phyloP scores from a whole-genome alignment of 2,113 vertebrate species.

The Tinamus guttatus region DNA sequence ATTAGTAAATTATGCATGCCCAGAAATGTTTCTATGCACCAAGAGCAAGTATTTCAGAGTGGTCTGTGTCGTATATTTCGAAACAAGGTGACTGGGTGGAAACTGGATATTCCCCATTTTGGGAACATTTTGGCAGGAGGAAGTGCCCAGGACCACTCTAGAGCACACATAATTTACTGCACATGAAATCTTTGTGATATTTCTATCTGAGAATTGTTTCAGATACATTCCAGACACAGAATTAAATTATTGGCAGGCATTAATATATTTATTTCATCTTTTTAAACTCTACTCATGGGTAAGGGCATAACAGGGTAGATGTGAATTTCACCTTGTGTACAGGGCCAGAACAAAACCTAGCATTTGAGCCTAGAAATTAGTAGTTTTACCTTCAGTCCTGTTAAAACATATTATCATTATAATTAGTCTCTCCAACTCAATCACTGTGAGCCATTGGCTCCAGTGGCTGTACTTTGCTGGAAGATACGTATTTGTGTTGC shows the following conservation, averaged over 20 bases:
- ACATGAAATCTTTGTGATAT: neutral
- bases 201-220: neutral
- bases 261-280: neutral
- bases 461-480: neutral
- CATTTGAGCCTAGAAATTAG: neutral
- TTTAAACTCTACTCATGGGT: neutral
- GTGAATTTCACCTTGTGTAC: neutral
- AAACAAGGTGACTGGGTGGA: neutral
- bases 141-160: neutral
- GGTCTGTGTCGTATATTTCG: neutral
- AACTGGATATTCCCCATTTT: neutral
- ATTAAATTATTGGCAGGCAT: neutral
- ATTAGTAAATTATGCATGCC: neutral
- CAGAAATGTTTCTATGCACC: neutral
- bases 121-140: neutral
- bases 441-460: neutral
- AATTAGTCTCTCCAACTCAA: neutral
- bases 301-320: neutral
- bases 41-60: neutral
- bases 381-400: neutral
- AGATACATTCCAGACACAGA: neutral
- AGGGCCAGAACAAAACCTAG: neutral
- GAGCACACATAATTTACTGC: neutral
- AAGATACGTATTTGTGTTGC: neutral
- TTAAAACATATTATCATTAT: neutral